Base-by-base conservation (phyloP, 2,113 vertebrate species). In the Furnarius figulus region DNA sequence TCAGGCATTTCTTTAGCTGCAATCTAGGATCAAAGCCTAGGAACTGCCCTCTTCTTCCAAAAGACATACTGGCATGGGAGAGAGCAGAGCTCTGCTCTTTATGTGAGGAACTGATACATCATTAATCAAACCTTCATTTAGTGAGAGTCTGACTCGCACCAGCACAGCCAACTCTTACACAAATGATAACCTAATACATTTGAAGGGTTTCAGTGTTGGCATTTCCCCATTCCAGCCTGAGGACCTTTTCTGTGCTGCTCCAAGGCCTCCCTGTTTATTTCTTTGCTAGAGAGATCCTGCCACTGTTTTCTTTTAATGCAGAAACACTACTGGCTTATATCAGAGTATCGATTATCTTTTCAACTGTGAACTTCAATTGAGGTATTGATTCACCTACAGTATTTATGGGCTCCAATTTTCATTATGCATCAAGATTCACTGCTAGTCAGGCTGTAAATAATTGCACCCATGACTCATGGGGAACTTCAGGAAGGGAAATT, bases 371-470 rank as follows among this genome's bases (percentile, higher is more conserved):
- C 67, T 94, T 71, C 87, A 83, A 21, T 2, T 83, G 90, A 93
- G 35, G 20, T 66, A 95, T 83, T 59, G 75, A 90, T 93, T 90
- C 47, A 90, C 59, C 82, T 88, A 79, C 63, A 88, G 85, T 70
- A 90, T 94, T 90, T 73, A 76, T 27, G 35, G 65, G 50, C 72
- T 91, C 66, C 55, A 35, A 80, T 90, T 66, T 94, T 90, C 72
- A 96, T 80, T 88, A 84, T 30, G 63, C 76, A 77, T 88, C 79
- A 82, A 85, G 90, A 74, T 76, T 93, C 52, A 55, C 59, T 86
- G 72, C 83, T 93, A 75, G 46, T 40, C 63, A 86, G 67, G 33
- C 46, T 94, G 87, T 50, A 77, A 87, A 83, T 80, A 91, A 93
- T 28, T 76, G 35, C 55, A 85, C 33, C 44, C 19, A 4, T 30